Evolutionary conservation across 2,113 vertebrate species (phyloP).

Genomic region (Sclerurus mexicanus): DNA sequence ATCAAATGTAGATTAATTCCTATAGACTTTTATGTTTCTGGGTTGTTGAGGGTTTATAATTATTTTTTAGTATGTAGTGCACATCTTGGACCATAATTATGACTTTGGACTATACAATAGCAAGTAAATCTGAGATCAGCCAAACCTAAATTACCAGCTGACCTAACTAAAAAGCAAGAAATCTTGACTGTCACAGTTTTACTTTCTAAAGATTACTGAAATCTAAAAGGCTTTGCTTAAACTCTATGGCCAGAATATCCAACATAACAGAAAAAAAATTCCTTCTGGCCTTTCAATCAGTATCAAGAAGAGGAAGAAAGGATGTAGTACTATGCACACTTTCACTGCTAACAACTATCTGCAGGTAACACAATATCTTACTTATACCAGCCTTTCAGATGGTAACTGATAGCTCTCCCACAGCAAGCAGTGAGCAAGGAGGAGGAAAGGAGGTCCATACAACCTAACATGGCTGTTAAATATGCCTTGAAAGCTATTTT

Average conservation of each 20-base stretch:
- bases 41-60: neutral
- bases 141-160: neutral
- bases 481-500: neutral
- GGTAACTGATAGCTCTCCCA: neutral
- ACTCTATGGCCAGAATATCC: neutral
- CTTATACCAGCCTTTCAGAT: neutral
- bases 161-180: neutral
- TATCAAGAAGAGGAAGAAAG: neutral
- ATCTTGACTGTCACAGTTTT: neutral
- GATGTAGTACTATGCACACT: neutral
- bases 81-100: neutral
- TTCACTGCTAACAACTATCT: neutral
- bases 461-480: neutral
- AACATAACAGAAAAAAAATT: neutral
- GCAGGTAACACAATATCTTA: neutral
- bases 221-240: neutral
- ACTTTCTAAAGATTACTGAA: neutral
- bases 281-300: neutral
- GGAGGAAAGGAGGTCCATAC: neutral
- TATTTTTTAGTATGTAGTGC: neutral
- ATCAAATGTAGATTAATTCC: neutral
- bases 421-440: neutral
- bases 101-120: neutral
- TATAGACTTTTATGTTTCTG: neutral
- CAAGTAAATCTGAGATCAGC: neutral